Evolutionary conservation across 2,797 vertebrate species (phyloP).

Genomic region (Stomatorhinus walkeri): DNA sequence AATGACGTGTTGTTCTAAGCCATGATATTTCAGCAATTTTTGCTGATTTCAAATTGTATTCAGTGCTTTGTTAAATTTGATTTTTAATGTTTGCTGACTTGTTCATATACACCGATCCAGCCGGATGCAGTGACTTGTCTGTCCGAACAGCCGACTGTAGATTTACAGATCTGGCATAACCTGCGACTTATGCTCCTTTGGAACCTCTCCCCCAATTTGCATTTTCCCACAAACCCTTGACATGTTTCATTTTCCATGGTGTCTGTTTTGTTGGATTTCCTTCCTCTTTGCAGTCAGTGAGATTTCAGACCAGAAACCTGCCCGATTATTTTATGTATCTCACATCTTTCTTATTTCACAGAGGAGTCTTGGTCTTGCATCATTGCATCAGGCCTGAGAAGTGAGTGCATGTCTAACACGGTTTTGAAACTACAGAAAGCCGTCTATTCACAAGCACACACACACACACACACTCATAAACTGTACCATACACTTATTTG

Average conservation of each 20-base stretch:
- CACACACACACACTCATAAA: not conserved
- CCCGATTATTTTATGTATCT: conserved; percentile 22
- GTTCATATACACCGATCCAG: not conserved
- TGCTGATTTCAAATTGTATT: not conserved
- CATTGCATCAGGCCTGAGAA: conserved; percentile 28
- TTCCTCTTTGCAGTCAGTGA: not conserved
- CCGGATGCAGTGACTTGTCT: not conserved
- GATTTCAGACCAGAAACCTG: conserved; percentile 22
- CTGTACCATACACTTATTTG: not conserved
- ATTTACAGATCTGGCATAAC: not conserved
- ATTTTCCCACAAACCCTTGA: not conserved
- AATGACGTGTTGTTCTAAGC: not conserved
- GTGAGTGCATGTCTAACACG: not conserved
- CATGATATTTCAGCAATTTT: not conserved
- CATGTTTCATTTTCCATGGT: not conserved
- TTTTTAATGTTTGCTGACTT: not conserved
- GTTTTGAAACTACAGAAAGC: not conserved
- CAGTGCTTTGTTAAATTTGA: not conserved
- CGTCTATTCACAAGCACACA: not conserved
- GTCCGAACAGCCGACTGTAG: not conserved
- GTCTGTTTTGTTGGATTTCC: not conserved
- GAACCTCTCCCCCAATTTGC: not conserved
- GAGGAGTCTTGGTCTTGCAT: conserved; percentile 31
- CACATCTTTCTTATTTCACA: conserved; percentile 31
- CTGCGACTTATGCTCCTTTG: not conserved